These are phyloP conservation scores for Temnothorax ravouxi DNA, from an alignment of 2,888 invertebrate genomes.

Conservation along the genomic window DNA sequence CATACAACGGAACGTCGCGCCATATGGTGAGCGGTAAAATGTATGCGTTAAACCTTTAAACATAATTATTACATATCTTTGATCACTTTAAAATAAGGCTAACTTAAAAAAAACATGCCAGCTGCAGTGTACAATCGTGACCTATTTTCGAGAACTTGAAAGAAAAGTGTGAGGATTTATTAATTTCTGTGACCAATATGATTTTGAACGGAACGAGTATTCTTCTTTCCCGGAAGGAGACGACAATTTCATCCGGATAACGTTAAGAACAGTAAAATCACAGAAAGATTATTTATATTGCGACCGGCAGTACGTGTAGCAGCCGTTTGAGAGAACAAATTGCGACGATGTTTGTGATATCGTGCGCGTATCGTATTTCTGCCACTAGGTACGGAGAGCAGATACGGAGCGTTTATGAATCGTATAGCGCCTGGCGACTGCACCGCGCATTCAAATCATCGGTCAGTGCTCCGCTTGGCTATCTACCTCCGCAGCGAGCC, in stretches of 20 bases:
- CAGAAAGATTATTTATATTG: background rate
- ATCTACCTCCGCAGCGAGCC: constrained; percentile 11
- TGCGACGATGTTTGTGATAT: constrained; percentile 5
- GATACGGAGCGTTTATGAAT: constrained; percentile 54
- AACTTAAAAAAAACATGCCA: background rate
- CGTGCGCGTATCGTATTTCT: constrained; percentile 30
- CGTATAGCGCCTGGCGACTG: constrained; percentile 60
- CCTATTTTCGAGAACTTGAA: background rate
- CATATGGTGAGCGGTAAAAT: constrained; percentile 29
- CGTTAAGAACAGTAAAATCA: background rate
- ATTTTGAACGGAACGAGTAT: background rate
- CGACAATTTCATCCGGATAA: background rate
- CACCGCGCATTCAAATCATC: constrained; percentile 79
- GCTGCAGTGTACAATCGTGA: background rate
- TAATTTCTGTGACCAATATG: background rate
- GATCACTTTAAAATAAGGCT: background rate
- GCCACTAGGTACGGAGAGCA: background rate
- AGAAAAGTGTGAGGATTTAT: background rate
- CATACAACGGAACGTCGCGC: background rate
- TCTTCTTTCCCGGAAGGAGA: background rate
- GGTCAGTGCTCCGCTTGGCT: constrained; percentile 66
- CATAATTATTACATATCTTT: background rate
- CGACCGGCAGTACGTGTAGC: background rate
- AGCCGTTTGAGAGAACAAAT: constrained; percentile 4
- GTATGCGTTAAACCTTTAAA: background rate